Percentiles rank a stretch among this genome's conserved stretches.
Conservation (phyloP, 2,113 vertebrate genomes). For the Amphiprion percula region DNA sequence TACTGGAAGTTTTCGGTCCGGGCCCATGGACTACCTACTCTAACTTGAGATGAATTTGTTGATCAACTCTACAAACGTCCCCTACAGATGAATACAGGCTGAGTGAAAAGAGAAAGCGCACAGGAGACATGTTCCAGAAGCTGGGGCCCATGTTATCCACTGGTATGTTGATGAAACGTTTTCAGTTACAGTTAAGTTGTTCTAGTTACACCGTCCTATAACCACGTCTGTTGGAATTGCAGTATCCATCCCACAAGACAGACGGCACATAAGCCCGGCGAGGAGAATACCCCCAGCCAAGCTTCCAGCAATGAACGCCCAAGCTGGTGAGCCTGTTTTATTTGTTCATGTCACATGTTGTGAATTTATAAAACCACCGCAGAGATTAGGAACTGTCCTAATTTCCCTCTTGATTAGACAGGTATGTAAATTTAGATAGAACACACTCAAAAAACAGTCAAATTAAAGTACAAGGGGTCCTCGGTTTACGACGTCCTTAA, state of each 20-base stretch:
- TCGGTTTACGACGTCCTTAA: too few species aligned
- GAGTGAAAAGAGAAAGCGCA: conserved; percentile 85
- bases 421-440: too few species aligned
- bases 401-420: too few species aligned
- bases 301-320: conserved; percentile 22
- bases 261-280: conserved; percentile 60
- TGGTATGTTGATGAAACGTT: conserved; percentile 53
- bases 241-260: conserved; percentile 68
- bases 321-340: conserved; percentile 65
- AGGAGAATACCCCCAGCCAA: conserved; percentile 71
- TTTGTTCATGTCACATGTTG: not conserved
- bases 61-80: not conserved
- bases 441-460: too few species aligned
- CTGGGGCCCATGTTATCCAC: conserved; percentile 64
- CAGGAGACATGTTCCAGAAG: conserved; percentile 83
- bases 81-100: conserved; percentile 84
- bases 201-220: not conserved
- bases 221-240: conserved; percentile 38
- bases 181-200: too few species aligned
- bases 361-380: not conserved
- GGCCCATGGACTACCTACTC: not conserved
- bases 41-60: not conserved
- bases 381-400: not conserved
- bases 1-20: too few species aligned
- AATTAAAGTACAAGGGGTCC: too few species aligned